A percentile compares a stretch with the other conserved stretches of the same genome.
Evolutionary conservation across 1,140 invertebrate species (phyloP).

Genomic region (Nephotettix cincticeps): DNA sequence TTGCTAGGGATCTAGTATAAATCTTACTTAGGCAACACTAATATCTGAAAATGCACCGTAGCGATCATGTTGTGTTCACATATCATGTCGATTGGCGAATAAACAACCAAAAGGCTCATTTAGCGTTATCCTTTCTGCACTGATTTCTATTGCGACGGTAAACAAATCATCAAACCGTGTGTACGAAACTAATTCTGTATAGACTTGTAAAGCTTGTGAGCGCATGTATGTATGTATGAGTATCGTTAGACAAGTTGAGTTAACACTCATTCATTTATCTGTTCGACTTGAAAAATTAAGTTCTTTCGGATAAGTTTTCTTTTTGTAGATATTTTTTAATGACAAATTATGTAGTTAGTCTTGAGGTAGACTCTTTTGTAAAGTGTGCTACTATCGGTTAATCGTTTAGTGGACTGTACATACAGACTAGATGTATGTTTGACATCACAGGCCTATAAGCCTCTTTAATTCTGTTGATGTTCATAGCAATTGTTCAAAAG

Average conservation of each 20-base stretch:
- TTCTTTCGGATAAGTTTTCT: not conserved
- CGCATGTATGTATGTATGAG: constrained; percentile 14
- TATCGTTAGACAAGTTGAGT: not conserved
- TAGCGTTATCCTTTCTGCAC: constrained; percentile 4
- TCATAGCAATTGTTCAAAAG: no score
- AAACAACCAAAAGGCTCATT: not conserved
- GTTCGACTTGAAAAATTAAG: not conserved
- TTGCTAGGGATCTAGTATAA: constrained; percentile 18
- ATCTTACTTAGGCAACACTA: not conserved
- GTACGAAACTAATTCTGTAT: constrained; percentile 15
- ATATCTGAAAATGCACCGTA: constrained; percentile 18
- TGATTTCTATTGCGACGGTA: not conserved
- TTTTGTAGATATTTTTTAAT: constrained; percentile 9
- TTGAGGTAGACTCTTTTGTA: constrained; percentile 14
- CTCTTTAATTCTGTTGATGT: not conserved
- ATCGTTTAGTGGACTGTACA: constrained; percentile 2
- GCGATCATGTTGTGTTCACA: constrained; percentile 9
- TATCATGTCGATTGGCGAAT: constrained; percentile 13
- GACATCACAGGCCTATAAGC: constrained; percentile 9
- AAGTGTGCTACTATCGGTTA: constrained; percentile 17
- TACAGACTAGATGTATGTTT: constrained; percentile 1
- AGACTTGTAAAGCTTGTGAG: constrained; percentile 18
- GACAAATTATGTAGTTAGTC: constrained; percentile 12
- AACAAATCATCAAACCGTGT: not conserved
- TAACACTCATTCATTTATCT: not conserved